A percentile compares a stretch with the other conserved stretches of the same genome.
Evolutionary conservation across 2,797 vertebrate genomes (phyloP).

Genomic region (Sebastes cheni): DNA sequence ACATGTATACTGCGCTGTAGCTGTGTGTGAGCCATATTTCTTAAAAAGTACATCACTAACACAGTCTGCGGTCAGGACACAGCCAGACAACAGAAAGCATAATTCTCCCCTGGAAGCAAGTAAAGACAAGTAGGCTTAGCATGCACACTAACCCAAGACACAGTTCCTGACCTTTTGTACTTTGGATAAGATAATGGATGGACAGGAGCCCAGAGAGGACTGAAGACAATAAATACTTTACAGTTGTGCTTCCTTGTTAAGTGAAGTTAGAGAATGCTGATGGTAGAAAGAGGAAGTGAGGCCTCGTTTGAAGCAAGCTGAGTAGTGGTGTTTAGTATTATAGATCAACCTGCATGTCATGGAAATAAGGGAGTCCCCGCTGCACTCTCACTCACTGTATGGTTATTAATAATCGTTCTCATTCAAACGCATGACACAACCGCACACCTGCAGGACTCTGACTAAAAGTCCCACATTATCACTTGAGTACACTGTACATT

Average conservation of each 20-base stretch:
- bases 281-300: slow-evolving; percentile 40
- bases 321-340: background rate
- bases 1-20: background rate
- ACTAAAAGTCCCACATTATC: slow-evolving; percentile 39
- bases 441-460: slow-evolving; percentile 58
- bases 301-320: background rate
- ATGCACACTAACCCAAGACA: background rate
- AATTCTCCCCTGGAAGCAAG: background rate
- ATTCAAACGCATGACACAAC: slow-evolving; percentile 26
- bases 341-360: background rate
- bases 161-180: background rate
- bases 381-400: background rate
- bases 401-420: slow-evolving; percentile 35
- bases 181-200: background rate
- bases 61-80: background rate
- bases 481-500: background rate
- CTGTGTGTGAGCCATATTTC: background rate
- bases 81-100: background rate
- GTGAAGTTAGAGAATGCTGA: background rate
- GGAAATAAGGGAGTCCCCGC: slow-evolving; percentile 18
- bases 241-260: background rate
- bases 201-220: background rate
- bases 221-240: background rate
- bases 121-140: background rate
- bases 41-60: background rate